Percentiles rank a stretch among this genome's conserved stretches.
These are phyloP conservation scores for Nymphalis c-album DNA, from an alignment of 2,888 invertebrate genomes.

Conservation along the genomic window DNA sequence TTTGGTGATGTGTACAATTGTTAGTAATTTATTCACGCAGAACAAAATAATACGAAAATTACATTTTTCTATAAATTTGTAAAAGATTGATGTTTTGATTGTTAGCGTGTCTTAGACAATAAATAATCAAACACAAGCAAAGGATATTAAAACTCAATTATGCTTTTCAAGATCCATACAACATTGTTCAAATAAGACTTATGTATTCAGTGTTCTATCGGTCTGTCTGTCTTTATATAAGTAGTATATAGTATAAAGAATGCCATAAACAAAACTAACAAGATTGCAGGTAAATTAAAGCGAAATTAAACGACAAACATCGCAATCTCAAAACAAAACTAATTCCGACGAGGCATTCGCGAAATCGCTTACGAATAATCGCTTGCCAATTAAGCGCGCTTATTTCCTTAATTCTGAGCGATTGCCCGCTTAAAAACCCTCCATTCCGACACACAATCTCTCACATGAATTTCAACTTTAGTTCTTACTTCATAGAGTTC, in stretches of 20 bases:
- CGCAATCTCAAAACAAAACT: slow-evolving; percentile 48
- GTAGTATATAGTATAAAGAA: neutral
- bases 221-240: neutral
- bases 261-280: neutral
- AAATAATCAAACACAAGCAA: too few relatives aligned
- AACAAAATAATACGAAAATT: too few relatives aligned
- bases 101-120: too few relatives aligned
- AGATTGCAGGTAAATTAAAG: slow-evolving; percentile 21
- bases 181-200: too few relatives aligned
- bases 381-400: slow-evolving; percentile 74
- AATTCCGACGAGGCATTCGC: slow-evolving; percentile 40
- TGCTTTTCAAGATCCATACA: too few relatives aligned
- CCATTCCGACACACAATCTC: slow-evolving; percentile 42
- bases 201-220: too few relatives aligned
- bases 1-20: too few relatives aligned
- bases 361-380: slow-evolving; percentile 65
- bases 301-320: slow-evolving; percentile 37
- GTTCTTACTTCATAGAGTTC: neutral
- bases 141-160: too few relatives aligned
- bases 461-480: slow-evolving; percentile 12
- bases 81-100: too few relatives aligned
- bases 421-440: slow-evolving; percentile 65
- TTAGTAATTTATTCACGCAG: too few relatives aligned
- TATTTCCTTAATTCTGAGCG: slow-evolving; percentile 77
- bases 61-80: too few relatives aligned